Evolutionary conservation across 2,113 vertebrate species (phyloP).

Genomic region (Empidonax alnorum): DNA sequence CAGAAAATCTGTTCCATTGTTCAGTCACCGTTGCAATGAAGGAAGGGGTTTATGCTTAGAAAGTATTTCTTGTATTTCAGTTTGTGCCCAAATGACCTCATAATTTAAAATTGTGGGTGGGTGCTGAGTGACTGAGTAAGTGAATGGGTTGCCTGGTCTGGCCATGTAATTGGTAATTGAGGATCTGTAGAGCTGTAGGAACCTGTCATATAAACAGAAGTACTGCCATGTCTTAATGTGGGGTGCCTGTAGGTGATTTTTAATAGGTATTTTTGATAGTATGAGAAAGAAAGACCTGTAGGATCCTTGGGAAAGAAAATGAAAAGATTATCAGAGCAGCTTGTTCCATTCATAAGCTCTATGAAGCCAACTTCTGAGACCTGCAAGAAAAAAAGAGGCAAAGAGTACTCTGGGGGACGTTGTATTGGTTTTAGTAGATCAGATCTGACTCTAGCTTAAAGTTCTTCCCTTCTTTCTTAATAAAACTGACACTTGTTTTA

Average conservation of each 20-base stretch:
- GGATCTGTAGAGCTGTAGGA: not conserved
- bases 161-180: not conserved
- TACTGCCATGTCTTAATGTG: not conserved
- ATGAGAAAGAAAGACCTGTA: not conserved
- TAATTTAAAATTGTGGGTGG: not conserved
- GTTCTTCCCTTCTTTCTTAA: not conserved
- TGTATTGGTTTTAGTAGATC: not conserved
- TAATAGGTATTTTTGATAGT: not conserved
- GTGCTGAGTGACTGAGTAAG: not conserved
- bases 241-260: not conserved
- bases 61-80: not conserved
- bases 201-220: not conserved
- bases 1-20: not conserved
- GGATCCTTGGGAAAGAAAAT: not conserved
- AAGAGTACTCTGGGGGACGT: not conserved
- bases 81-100: not conserved
- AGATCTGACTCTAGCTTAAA: not conserved
- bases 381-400: not conserved
- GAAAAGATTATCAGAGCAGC: not conserved
- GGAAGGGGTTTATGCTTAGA: not conserved
- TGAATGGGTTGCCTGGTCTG: not conserved
- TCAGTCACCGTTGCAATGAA: not conserved
- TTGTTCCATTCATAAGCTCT: not conserved
- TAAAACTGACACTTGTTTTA: not conserved
- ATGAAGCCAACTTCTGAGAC: not conserved